phyloP scores from a whole-genome alignment of 92 coral and sea anemone species.

The Scolanthus callimorphus region DNA sequence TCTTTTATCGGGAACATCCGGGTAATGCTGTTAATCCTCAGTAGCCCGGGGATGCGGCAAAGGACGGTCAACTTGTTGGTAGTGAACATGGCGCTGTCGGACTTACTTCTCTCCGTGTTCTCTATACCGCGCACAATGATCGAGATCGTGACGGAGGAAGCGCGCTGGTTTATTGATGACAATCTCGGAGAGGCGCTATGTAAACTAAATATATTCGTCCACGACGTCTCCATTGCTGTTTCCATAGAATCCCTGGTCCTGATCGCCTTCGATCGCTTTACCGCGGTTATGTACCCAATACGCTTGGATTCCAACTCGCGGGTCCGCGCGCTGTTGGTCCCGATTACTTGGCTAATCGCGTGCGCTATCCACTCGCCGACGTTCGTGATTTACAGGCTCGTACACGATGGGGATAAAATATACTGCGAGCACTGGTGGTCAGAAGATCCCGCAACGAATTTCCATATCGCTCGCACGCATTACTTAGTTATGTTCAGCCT shows the following conservation, averaged over 20 bases:
- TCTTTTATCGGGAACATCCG: constrained; percentile 15
- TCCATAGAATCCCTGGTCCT: constrained; percentile 41
- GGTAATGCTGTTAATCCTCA: constrained; percentile 21
- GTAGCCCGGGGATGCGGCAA: constrained; percentile 19
- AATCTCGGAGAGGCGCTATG: constrained; percentile 32
- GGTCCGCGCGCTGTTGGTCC: constrained; percentile 17
- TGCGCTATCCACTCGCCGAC: constrained; percentile 32
- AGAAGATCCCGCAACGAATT: constrained; percentile 9
- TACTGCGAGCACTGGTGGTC: constrained; percentile 25
- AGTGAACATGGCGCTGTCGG: constrained; percentile 42
- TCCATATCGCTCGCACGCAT: constrained; percentile 6
- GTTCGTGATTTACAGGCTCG: constrained; percentile 21
- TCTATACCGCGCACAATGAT: constrained; percentile 21
- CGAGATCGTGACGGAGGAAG: constrained; percentile 12
- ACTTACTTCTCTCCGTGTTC: constrained; percentile 35
- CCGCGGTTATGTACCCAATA: constrained; percentile 40
- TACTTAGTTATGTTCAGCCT: constrained; percentile 42
- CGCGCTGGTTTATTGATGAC: constrained; percentile 25
- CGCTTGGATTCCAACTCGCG: constrained; percentile 14
- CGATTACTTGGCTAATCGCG: constrained; percentile 40
- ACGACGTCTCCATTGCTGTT: constrained; percentile 47
- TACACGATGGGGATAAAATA: constrained; percentile 10
- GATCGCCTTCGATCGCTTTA: constrained; percentile 47
- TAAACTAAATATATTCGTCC: constrained; percentile 22
- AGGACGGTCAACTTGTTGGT: constrained; percentile 30